Evolutionary conservation across 2,113 vertebrate species (phyloP), one percentile per base, ranked within the genome.

Genomic region (Poecilia latipinna): DNA sequence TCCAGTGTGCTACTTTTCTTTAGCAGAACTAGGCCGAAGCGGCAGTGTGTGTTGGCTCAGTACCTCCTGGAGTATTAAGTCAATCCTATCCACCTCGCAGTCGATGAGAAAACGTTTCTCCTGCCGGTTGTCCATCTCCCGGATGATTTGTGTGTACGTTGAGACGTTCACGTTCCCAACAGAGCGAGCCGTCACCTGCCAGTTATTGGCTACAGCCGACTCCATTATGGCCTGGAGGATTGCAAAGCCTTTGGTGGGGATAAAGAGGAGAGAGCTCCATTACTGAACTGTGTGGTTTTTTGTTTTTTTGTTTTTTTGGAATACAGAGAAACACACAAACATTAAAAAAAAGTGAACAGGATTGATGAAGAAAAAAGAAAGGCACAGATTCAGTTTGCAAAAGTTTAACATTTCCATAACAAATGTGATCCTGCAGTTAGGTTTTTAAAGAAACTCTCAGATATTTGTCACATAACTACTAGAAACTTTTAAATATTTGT

Each of bases 211-310:
- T 71, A 99, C 97, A 22, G 98, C 97, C 35, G 97, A 96, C 94
- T 99, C 98, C 97, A 99, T 98, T 90, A 99, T 97, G 3, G 96
- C 97, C 93, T 99, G 98, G 80, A 99, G 96, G 90, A 99, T 97
- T 67, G 97, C 95, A 93, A 99, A 98, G 82, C 97, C 98, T 99
- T 89, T 33, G 77, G 76, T 75, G 75, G 65, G 78, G 79, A 85
- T 87, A 88, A 88, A 83, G 87, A 87, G 86, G 73, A 68, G 65
- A 82, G 65, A 79, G 76, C 63, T 57, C 48, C 71, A 57, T 89
- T 80, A 87, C 51, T 63, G 71, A 73, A 29, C 32, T 39, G 44
- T 74, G 35, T 37, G 10, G 10, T 0, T 17, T 19, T 48, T 48
- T 48, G 1, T 48, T 48, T 42, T 42, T 42, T 12, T 1, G 1